phyloP scores from a whole-genome alignment of 2,888 invertebrate genomes.

The Dorcus parallelipipedus region DNA sequence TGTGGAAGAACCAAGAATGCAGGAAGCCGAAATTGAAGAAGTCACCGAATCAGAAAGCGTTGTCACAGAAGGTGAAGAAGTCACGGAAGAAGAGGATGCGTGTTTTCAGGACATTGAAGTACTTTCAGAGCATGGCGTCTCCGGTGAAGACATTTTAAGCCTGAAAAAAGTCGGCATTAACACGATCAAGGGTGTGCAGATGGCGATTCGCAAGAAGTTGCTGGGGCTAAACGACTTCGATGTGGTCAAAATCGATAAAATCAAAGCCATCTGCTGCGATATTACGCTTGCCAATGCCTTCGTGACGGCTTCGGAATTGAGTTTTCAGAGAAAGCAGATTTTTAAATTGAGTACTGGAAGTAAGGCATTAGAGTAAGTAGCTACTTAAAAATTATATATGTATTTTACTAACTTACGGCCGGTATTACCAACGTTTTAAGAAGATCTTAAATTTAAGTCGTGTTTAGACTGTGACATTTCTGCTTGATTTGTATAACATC shows the following conservation, averaged over 20 bases:
- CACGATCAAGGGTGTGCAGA: conserved; percentile 77
- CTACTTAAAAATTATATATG: no score
- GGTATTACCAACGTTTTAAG: no score
- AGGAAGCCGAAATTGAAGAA: not conserved
- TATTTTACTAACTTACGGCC: no score
- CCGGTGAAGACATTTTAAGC: conserved; percentile 74
- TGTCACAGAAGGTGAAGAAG: not conserved
- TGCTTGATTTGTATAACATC: no score
- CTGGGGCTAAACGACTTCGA: conserved; percentile 73
- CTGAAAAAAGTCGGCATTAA: conserved; percentile 74
- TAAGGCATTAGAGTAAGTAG: conserved; percentile 66
- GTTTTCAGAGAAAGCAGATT: conserved; percentile 66
- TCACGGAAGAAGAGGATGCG: conserved; percentile 59
- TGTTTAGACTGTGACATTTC: no score
- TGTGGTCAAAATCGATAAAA: conserved; percentile 74
- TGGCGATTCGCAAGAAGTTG: conserved; percentile 72
- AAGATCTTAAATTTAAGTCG: no score
- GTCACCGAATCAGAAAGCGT: not conserved
- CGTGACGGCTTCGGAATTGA: conserved; percentile 71
- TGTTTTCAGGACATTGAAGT: conserved; percentile 75
- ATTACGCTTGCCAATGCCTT: conserved; percentile 60
- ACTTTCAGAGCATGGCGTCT: conserved; percentile 59
- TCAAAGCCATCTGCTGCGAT: conserved; percentile 73
- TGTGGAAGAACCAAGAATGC: not conserved
- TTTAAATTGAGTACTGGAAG: conserved; percentile 70